phyloP scores from a whole-genome alignment of 2,113 vertebrate species.

The Charina bottae region DNA sequence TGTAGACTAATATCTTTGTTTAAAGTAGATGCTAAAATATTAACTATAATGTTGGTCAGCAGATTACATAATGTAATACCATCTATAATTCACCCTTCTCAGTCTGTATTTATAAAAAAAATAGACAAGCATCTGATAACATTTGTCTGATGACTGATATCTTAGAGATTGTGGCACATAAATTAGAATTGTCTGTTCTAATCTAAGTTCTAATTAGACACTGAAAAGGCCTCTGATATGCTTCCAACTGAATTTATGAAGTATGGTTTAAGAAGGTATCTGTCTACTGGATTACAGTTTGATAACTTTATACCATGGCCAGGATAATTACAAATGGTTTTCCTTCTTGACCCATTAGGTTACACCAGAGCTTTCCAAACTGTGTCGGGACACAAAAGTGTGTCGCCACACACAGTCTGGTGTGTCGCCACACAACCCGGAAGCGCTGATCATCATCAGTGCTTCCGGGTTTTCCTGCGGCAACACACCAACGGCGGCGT shows the following conservation, averaged over 20 bases:
- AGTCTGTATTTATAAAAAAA: not conserved
- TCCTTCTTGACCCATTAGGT: too few relatives aligned
- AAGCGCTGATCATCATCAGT: too few relatives aligned
- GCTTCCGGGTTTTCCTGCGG: too few relatives aligned
- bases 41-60: not conserved
- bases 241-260: not conserved
- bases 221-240: not conserved
- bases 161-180: not conserved
- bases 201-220: not conserved
- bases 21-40: not conserved
- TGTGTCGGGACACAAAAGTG: too few relatives aligned
- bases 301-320: not conserved
- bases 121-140: not conserved
- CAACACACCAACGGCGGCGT: too few relatives aligned
- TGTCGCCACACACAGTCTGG: too few relatives aligned
- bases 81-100: not conserved
- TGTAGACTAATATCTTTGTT: not conserved
- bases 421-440: too few relatives aligned
- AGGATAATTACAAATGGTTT: too few relatives aligned
- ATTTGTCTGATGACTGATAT: not conserved
- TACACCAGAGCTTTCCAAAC: too few relatives aligned
- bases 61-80: not conserved
- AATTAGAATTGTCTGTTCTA: not conserved
- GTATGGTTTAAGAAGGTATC: not conserved
- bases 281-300: not conserved